Percentiles rank a stretch among this genome's conserved stretches.
phyloP scores from a whole-genome alignment of 2,797 vertebrate genomes.

The Hipposideros larvatus region DNA sequence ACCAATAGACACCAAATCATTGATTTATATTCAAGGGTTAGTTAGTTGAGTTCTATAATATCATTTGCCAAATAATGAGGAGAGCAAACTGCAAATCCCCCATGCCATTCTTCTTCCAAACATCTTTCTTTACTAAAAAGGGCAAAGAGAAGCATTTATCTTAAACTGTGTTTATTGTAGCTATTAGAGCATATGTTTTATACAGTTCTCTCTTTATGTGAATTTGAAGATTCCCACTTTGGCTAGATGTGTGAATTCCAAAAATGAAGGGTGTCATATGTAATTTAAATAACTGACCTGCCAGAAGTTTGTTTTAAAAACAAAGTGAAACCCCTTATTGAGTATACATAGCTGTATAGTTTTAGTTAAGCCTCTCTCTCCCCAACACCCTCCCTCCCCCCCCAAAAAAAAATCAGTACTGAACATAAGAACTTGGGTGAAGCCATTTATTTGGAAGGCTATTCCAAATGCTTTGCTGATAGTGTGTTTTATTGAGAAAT shows the following conservation, averaged over 20 bases:
- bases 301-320: background rate
- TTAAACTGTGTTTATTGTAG: background rate
- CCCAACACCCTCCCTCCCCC: rapidly evolving
- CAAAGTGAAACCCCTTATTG: background rate
- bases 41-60: background rate
- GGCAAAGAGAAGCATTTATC: background rate
- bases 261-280: background rate
- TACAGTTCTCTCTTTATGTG: background rate
- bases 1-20: background rate
- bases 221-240: background rate
- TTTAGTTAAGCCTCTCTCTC: background rate
- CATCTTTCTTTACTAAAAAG: background rate
- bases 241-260: background rate
- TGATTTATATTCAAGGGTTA: background rate
- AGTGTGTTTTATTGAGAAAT: background rate
- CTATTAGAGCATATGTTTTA: background rate
- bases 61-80: background rate
- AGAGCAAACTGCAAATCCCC: background rate
- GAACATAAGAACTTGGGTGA: rapidly evolving
- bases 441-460: background rate
- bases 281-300: background rate
- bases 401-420: background rate
- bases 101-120: background rate
- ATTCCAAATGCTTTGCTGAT: background rate
- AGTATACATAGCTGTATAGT: background rate